phyloP scores from a whole-genome alignment of 2,113 vertebrate genomes.

The Neodontobutis hainanensis region DNA sequence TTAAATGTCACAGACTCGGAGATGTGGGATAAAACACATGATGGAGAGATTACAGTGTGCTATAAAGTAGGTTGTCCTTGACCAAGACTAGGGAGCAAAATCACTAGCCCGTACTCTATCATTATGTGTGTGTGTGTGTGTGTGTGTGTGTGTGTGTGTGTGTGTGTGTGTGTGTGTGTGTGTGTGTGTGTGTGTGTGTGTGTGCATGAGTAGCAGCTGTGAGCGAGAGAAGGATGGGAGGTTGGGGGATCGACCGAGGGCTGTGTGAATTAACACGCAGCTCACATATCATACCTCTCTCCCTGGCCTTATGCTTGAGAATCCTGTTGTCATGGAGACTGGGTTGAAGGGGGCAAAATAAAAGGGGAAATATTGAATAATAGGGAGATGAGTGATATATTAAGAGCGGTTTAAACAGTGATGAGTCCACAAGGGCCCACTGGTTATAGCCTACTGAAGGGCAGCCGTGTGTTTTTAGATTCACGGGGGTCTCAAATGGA shows the following conservation, averaged over 20 bases:
- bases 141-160: slow-evolving; percentile 16
- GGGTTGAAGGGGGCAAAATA: slow-evolving; percentile 72
- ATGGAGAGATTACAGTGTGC: slow-evolving; percentile 31
- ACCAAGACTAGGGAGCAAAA: slow-evolving; percentile 40
- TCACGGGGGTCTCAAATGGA: slow-evolving; percentile 8
- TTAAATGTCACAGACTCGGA: slow-evolving; percentile 1
- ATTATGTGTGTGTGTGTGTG: slow-evolving; percentile 35
- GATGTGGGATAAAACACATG: slow-evolving; percentile 14
- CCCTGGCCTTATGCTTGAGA: slow-evolving; percentile 72
- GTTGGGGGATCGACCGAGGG: slow-evolving; percentile 6
- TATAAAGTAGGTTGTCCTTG: slow-evolving; percentile 50
- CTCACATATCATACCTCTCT: slow-evolving; percentile 79
- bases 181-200: slow-evolving; percentile 39
- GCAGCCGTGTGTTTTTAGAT: slow-evolving; percentile 6
- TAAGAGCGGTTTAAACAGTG: slow-evolving; percentile 6
- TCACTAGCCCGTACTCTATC: slow-evolving; percentile 29
- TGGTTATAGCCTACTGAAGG: background rate
- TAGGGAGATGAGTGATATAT: slow-evolving; percentile 43
- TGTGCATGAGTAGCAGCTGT: slow-evolving; percentile 28
- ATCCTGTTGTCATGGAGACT: slow-evolving; percentile 93
- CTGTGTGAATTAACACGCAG: slow-evolving; percentile 68
- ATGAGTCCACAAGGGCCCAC: slow-evolving; percentile 22
- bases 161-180: slow-evolving; percentile 26
- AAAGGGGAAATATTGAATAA: slow-evolving; percentile 50
- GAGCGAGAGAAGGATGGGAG: slow-evolving; percentile 18